phyloP scores from a whole-genome alignment of 2,888 invertebrate genomes.

The Lochmaea crataegi region DNA sequence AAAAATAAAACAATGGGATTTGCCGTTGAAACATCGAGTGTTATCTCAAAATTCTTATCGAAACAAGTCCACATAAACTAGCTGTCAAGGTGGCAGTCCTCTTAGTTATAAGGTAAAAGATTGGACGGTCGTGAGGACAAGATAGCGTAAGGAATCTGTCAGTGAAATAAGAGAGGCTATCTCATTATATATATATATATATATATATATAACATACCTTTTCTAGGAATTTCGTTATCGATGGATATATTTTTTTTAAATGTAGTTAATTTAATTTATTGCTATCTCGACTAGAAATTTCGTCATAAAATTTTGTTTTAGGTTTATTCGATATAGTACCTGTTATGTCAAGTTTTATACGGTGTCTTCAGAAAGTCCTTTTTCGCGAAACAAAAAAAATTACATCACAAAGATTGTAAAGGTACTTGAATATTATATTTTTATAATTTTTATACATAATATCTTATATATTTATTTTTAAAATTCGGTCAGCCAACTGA shows the following conservation, averaged over 20 bases:
- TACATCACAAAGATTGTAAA: too few relatives aligned
- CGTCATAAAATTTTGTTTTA: neutral
- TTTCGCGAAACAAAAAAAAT: too few relatives aligned
- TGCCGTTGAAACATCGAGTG: conserved; percentile 61
- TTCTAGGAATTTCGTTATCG: conserved; percentile 30
- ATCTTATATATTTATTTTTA: too few relatives aligned
- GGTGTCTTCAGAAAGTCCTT: too few relatives aligned
- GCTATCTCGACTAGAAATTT: neutral
- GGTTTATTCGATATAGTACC: neutral
- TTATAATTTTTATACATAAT: too few relatives aligned
- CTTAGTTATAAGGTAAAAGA: conserved; percentile 53
- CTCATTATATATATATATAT: conserved; percentile 22
- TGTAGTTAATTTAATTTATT: neutral
- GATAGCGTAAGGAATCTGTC: conserved; percentile 32
- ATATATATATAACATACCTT: conserved; percentile 34
- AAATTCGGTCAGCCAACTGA: too few relatives aligned
- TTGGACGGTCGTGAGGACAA: conserved; percentile 47
- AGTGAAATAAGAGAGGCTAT: conserved; percentile 26
- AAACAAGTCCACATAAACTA: conserved; percentile 63
- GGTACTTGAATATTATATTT: too few relatives aligned
- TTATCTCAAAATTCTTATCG: conserved; percentile 65
- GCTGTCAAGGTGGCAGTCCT: conserved; percentile 63
- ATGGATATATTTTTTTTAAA: neutral
- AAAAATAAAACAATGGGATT: conserved; percentile 62
- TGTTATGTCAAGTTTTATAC: neutral